Evolutionary conservation across 1,140 invertebrate species (phyloP).

Genomic region (Pteromalus puparum): DNA sequence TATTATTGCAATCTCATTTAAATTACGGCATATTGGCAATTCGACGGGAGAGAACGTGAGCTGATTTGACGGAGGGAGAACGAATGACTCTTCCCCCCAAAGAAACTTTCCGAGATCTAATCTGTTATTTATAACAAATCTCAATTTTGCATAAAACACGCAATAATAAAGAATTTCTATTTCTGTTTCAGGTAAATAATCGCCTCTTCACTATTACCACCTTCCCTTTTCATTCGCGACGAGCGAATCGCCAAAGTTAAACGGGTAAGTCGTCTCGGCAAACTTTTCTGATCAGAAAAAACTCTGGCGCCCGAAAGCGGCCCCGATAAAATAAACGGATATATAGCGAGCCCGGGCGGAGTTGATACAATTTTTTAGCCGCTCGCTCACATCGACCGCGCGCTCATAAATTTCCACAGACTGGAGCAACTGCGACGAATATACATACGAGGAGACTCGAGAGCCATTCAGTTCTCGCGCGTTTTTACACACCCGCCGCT

Average conservation of each 20-base stretch:
- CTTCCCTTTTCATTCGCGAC: not conserved
- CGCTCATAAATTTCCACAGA: constrained; percentile 32
- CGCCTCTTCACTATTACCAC: not conserved
- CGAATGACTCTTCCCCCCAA: not conserved
- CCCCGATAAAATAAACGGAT: constrained; percentile 25
- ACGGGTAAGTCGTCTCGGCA: constrained; percentile 8
- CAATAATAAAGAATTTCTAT: not conserved
- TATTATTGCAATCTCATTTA: constrained; percentile 64
- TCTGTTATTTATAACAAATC: not conserved
- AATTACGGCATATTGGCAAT: constrained; percentile 61
- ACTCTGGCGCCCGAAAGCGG: not conserved
- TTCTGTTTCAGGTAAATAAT: constrained; percentile 46
- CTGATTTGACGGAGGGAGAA: constrained; percentile 57
- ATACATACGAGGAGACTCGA: constrained; percentile 6
- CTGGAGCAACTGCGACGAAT: not conserved
- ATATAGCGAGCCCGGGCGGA: not conserved
- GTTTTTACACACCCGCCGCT: constrained; percentile 34
- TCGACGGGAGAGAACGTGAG: constrained; percentile 61
- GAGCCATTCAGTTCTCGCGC: constrained; percentile 22
- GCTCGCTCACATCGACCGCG: not conserved
- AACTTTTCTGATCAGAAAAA: constrained; percentile 26
- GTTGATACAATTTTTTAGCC: constrained; percentile 39
- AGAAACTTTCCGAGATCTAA: too few species aligned
- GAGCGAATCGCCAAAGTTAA: not conserved
- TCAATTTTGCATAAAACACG: not conserved